Evolutionary conservation across 2,888 invertebrate genomes (phyloP).

Genomic region (Oscheius sp.): DNA sequence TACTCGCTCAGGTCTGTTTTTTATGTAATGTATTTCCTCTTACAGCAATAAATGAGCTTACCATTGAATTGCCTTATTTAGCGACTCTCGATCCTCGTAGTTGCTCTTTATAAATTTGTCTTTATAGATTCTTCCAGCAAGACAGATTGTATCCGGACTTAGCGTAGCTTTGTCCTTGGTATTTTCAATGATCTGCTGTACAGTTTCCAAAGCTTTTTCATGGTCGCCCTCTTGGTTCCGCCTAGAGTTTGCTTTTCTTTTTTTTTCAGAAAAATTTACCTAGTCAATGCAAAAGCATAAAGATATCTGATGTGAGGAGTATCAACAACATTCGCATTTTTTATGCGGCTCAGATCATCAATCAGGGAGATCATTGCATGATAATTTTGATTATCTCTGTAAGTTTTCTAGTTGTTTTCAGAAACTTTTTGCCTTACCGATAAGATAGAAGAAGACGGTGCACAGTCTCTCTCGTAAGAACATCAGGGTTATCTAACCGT

Average conservation of each 20-base stretch:
- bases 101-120: constrained; percentile 93
- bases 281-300: constrained; percentile 95
- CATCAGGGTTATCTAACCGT: constrained; percentile 93
- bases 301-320: constrained; percentile 89
- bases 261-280: constrained; percentile 72
- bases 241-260: constrained; percentile 73
- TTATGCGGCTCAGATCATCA: constrained; percentile 88
- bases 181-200: constrained; percentile 83
- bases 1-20: background rate
- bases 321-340: constrained; percentile 83
- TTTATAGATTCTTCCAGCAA: constrained; percentile 87
- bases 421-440: constrained; percentile 39
- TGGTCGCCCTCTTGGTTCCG: constrained; percentile 92
- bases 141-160: constrained; percentile 92
- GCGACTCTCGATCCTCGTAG: constrained; percentile 85
- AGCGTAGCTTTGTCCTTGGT: constrained; percentile 44
- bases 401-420: constrained; percentile 21
- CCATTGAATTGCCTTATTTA: constrained; percentile 94
- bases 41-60: constrained; percentile 50
- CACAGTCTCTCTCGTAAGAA: constrained; percentile 93
- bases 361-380: constrained; percentile 96
- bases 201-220: constrained; percentile 89
- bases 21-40: background rate
- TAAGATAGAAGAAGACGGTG: constrained; percentile 69
- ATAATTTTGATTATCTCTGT: constrained; percentile 70